Conservation (phyloP, 2,113 vertebrate genomes). For the Ranitomeya variabilis region DNA sequence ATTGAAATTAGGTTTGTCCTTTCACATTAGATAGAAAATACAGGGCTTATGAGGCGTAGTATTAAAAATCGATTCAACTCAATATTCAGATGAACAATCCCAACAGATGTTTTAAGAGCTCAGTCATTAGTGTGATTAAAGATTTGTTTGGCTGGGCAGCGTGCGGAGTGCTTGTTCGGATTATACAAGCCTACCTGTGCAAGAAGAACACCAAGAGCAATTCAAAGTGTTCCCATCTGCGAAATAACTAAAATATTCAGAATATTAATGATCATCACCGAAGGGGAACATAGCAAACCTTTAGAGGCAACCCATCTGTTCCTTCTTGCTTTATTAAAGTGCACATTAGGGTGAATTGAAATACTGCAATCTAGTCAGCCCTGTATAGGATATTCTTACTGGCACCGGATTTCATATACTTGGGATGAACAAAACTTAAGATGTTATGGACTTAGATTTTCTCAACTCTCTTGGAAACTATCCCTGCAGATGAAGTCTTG, state of each 20-base stretch:
- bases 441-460: too few relatives aligned
- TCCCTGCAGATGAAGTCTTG: too few relatives aligned
- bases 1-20: constrained; percentile 54
- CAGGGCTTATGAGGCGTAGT: constrained; percentile 2
- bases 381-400: background rate
- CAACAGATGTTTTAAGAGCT: background rate
- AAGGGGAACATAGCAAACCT: background rate
- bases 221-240: background rate
- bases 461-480: too few relatives aligned
- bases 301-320: background rate
- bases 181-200: background rate
- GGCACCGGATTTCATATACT: background rate
- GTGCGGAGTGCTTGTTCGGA: background rate
- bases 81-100: constrained; percentile 36
- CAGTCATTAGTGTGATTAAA: constrained; percentile 46
- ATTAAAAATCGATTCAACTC: constrained; percentile 38
- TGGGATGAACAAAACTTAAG: background rate
- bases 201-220: background rate
- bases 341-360: too few relatives aligned
- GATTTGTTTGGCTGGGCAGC: background rate
- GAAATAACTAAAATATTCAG: background rate
- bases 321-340: too few relatives aligned
- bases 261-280: background rate
- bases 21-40: constrained; percentile 50
- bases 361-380: background rate